phyloP scores from a whole-genome alignment of 2,113 vertebrate genomes.

The Gallinago undulata region DNA sequence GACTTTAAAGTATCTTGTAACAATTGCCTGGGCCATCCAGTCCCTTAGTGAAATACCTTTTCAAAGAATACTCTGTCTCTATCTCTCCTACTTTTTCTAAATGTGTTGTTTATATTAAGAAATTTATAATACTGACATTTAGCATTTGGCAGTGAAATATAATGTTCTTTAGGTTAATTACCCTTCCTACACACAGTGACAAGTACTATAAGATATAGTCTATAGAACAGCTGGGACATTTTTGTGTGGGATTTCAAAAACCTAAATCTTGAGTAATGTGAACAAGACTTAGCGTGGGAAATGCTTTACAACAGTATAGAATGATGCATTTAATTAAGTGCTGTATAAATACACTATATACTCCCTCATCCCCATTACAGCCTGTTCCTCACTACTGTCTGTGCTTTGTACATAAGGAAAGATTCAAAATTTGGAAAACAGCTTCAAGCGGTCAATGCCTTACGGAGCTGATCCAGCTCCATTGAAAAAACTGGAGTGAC shows the following conservation, averaged over 20 bases:
- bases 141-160: slow-evolving; percentile 52
- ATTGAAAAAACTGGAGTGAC: slow-evolving; percentile 10
- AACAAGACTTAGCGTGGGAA: slow-evolving; percentile 10
- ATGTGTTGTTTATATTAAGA: slow-evolving; percentile 42
- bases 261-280: slow-evolving; percentile 25
- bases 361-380: neutral
- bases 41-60: slow-evolving; percentile 16
- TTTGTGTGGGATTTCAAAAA: slow-evolving; percentile 34
- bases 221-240: slow-evolving; percentile 29
- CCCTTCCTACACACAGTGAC: slow-evolving; percentile 18
- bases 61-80: neutral
- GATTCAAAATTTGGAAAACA: neutral
- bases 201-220: slow-evolving; percentile 2
- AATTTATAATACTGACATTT: slow-evolving; percentile 50
- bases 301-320: slow-evolving; percentile 31
- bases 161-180: slow-evolving; percentile 52
- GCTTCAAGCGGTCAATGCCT: neutral
- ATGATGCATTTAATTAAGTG: slow-evolving; percentile 38
- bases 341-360: neutral
- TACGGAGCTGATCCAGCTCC: neutral
- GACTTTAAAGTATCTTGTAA: neutral
- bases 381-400: neutral
- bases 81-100: neutral
- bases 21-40: neutral
- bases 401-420: neutral